Evolutionary conservation across 2,888 invertebrate genomes (phyloP).

Genomic region (Aquatica leii): DNA sequence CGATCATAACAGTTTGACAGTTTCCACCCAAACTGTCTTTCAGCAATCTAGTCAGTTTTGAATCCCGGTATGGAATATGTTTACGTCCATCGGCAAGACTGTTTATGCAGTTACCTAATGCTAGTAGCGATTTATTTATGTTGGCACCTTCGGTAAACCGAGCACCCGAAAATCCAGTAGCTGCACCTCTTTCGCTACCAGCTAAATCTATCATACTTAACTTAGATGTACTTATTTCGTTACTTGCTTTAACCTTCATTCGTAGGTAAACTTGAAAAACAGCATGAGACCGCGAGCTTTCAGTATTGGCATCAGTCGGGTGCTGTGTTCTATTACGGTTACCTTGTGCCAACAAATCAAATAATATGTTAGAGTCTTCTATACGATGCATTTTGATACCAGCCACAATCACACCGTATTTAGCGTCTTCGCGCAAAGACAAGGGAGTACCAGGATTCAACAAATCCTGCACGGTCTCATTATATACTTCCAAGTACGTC

Average conservation of each 20-base stretch:
- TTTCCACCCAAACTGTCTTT: no score
- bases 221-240: no score
- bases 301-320: slow-evolving; percentile 95
- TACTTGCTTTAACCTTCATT: no score
- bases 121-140: slow-evolving; percentile 89
- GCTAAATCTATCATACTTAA: no score
- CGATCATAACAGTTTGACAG: slow-evolving; percentile 87
- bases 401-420: no score
- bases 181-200: no score
- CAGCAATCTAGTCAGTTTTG: no score
- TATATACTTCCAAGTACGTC: slow-evolving; percentile 85
- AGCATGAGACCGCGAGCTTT: slow-evolving; percentile 72
- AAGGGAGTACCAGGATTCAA: slow-evolving; percentile 76
- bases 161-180: no score
- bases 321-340: slow-evolving; percentile 93
- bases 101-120: slow-evolving; percentile 90
- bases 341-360: slow-evolving; percentile 97
- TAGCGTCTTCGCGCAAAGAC: no score
- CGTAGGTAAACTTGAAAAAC: no score
- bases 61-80: slow-evolving; percentile 85
- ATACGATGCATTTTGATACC: slow-evolving; percentile 82
- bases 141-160: no score
- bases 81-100: slow-evolving; percentile 83
- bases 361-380: slow-evolving; percentile 71
- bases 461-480: slow-evolving; percentile 90